phyloP scores from a whole-genome alignment of 1,140 invertebrate genomes.

The Drosophila arawakana region DNA sequence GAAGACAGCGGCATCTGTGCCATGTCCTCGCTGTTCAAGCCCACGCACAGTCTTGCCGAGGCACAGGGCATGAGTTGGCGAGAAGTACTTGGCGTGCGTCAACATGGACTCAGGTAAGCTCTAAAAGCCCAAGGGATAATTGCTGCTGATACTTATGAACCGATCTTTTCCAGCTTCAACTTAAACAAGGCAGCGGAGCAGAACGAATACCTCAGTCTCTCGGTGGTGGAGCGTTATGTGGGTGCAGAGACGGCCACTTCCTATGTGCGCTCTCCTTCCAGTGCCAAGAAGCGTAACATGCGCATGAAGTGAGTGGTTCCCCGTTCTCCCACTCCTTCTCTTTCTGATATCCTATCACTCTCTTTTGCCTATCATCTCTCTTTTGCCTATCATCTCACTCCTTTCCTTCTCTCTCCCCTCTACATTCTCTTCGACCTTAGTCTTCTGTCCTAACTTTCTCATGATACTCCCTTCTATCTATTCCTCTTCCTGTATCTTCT shows the following conservation, averaged over 20 bases:
- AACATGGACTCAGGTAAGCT: conserved; percentile 86
- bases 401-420: too few relatives aligned
- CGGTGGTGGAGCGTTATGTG: conserved; percentile 87
- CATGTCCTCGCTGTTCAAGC: conserved; percentile 60
- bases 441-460: too few relatives aligned
- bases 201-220: conserved; percentile 87
- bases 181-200: conserved; percentile 86
- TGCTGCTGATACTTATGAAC: not conserved
- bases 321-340: not conserved
- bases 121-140: not conserved
- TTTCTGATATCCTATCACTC: too few relatives aligned
- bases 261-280: conserved; percentile 86
- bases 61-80: conserved; percentile 84
- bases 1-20: conserved; percentile 51
- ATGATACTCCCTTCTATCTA: too few relatives aligned
- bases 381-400: too few relatives aligned
- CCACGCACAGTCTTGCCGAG: conserved; percentile 75
- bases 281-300: conserved; percentile 86
- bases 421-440: too few relatives aligned
- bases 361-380: too few relatives aligned
- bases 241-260: conserved; percentile 87
- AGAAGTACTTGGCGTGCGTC: conserved; percentile 84
- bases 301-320: conserved; percentile 75
- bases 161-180: conserved; percentile 86
- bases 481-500: too few relatives aligned